Base-by-base conservation (phyloP, 2,113 vertebrate species). In the Sinocyclocheilus maitianheensis region DNA sequence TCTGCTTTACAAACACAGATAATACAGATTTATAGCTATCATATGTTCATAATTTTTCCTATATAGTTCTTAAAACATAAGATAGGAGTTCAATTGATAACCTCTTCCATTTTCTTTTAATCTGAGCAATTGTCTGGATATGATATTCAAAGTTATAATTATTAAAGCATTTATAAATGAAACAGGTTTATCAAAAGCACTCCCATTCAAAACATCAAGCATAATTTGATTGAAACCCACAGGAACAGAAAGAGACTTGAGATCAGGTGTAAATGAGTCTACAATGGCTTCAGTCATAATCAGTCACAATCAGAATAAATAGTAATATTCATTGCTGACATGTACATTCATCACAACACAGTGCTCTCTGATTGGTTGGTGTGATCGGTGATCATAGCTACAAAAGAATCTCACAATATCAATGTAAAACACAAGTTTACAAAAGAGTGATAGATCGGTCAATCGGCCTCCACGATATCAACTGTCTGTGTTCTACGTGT, bases 401-500 rank as follows among this genome's bases (percentile, higher is more conserved):
- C 87, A 85, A 88, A 90, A 67, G 5, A 53, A 81, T 79, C 55
- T 89, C 90, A 94, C 92, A n/a, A 92, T 89, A 92, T 94, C 91
- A 0, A 93, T 90, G 92, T 91, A 89, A 79, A 93, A 93, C 91
- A 93, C 93, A 93, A 93, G 87, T 85, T 87, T 91, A 90, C 90
- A 86, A 89, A 89, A 88, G 90, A 92, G 91, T 89, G 48, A 58
- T 65, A 80, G 24, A 76, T 37, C 65, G 34, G 72, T 81, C 83
- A 51, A 77, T 85, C 30, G 22, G 92, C 90, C 18, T 85, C 58
- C 55, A 91, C 58, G 79, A 84, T 82, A 69, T 34, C 10, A 2
- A 63, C 20, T 18, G 1, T 87, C 84, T 86, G 89, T 81, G 80
- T 83, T 89, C 89, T 79, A 30, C 81, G 22, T 72, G 16, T 62